A percentile compares a stretch with the other conserved stretches of the same genome.
phyloP scores from a whole-genome alignment of 2,113 vertebrate genomes.

The Cepphus grylle region DNA sequence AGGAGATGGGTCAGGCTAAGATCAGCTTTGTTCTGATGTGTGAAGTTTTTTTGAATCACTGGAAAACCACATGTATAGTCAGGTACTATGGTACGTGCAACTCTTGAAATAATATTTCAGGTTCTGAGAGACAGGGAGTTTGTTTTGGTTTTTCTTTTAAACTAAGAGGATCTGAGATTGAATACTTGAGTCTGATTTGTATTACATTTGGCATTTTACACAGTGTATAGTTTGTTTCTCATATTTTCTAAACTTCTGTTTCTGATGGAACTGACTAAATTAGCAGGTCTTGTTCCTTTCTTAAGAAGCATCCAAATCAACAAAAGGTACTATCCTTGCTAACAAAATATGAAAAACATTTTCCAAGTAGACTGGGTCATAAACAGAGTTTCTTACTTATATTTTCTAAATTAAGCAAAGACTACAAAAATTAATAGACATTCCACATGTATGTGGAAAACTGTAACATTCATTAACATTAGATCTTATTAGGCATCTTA shows the following conservation, averaged over 20 bases:
- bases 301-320: not conserved
- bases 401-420: not conserved
- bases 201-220: not conserved
- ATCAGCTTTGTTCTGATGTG: not conserved
- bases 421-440: not conserved
- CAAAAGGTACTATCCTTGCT: not conserved
- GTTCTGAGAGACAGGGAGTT: not conserved
- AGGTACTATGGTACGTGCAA: not conserved
- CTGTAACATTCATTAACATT: accelerated
- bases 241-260: not conserved
- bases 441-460: not conserved
- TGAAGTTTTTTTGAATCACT: not conserved
- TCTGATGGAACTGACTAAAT: not conserved
- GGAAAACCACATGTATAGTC: not conserved
- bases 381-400: not conserved
- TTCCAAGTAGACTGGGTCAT: not conserved
- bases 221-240: not conserved
- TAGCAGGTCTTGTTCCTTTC: not conserved
- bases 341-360: not conserved
- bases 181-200: not conserved
- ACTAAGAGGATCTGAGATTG: not conserved
- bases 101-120: not conserved
- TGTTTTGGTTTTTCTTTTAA: not conserved
- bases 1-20: not conserved
- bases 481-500: not conserved